Evolutionary conservation across 2,888 invertebrate genomes (phyloP), one percentile per base, ranked within the genome.

Genomic region (Drosophila meridionalis): DNA sequence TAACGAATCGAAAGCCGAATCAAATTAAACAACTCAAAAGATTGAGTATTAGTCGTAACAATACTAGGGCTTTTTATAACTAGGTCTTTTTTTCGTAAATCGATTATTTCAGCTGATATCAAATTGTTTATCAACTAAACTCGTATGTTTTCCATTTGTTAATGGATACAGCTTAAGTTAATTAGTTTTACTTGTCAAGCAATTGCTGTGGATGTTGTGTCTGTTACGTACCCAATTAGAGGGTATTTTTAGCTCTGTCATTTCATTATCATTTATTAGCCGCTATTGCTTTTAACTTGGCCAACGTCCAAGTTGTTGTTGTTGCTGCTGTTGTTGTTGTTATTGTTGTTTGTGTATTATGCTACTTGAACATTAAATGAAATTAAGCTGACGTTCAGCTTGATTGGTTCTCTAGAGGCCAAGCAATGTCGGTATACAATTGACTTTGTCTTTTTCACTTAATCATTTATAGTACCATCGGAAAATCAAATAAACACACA

Each of bases 371-470:
- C 82, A 73, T 82, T 79, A 82, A 82, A 82, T 88, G 78, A 88
- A 88, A 82, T 87, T 88, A 88, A 88, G 82, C 83, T 80, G 86
- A 86, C 84, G 86, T 86, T 82, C 75, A 67, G 82, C 88, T 88
- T 87, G 86, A 87, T 87, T 87, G 87, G 80, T 74, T 86, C 83
- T 88, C 79, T 85, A 73, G 86, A 85, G 86, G 86, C 85, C 82
- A 72, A 68, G 73, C 75, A 65, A 77, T 76, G 81, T 69, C 82
- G 74, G 66, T 63, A 62, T 65, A 78, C 83, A 85, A 83, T 81
- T 85, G 86, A 87, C 83, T 85, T 81, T 86, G 83, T 78, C 84
- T 78, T 84, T 87, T 87, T 81, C 84, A 84, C 79, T 84, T 76
- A 71, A 80, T 83, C 85, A 81, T 83, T 83, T 71, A 76, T 78